These are phyloP conservation scores for Oncorhynchus kisutch DNA, from an alignment of 2,113 vertebrate genomes.

Conservation along the genomic window DNA sequence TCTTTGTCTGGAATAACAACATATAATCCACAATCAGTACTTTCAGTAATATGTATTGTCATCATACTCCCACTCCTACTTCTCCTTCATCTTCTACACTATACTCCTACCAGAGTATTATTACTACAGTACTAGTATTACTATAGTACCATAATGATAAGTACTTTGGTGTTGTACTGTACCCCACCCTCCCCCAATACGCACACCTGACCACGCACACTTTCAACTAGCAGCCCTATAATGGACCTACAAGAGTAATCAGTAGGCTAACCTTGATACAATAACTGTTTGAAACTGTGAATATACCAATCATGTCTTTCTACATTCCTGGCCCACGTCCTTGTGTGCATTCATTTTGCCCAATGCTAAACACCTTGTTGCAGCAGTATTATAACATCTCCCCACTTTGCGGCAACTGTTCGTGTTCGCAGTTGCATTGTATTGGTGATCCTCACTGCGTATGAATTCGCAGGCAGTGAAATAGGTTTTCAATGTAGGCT, in stretches of 20 bases:
- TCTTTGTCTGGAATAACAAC: conserved; percentile 30
- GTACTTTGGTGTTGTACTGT: no score
- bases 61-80: neutral
- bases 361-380: neutral
- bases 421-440: neutral
- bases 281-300: neutral
- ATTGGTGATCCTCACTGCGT: conserved; percentile 12
- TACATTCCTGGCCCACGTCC: neutral
- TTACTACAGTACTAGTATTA: no score
- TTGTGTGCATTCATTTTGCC: neutral
- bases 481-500: neutral
- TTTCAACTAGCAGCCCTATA: no score
- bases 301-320: neutral
- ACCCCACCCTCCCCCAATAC: no score
- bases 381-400: conserved; percentile 1
- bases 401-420: conserved; percentile 11
- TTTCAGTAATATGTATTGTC: neutral
- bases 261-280: neutral
- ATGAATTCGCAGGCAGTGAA: neutral
- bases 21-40: neutral
- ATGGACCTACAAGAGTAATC: neutral
- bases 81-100: no score
- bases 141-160: no score
- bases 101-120: no score
- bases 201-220: no score